phyloP scores from a whole-genome alignment of 2,113 vertebrate species.

The Carassius auratus region DNA sequence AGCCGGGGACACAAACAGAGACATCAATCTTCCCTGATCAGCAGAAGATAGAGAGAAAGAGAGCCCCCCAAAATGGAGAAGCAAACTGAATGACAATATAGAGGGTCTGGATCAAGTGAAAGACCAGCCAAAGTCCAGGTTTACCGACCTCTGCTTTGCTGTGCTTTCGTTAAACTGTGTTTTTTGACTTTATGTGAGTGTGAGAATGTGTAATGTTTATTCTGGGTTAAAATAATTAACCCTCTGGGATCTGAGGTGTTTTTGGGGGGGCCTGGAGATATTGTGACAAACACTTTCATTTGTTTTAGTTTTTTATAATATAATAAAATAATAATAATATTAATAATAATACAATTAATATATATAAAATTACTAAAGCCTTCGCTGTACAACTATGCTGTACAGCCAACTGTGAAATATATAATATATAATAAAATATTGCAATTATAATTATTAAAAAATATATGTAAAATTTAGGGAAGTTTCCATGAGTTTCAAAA shows the following conservation, averaged over 20 bases:
- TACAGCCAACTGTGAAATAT: neutral
- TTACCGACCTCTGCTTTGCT: conserved; percentile 30
- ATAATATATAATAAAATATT: neutral
- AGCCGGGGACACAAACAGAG: conserved; percentile 64
- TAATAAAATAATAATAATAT: no score
- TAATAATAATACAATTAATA: no score
- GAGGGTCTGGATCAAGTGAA: conserved; percentile 51
- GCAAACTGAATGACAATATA: conserved; percentile 67
- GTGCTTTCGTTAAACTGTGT: conserved; percentile 38
- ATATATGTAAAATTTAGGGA: neutral
- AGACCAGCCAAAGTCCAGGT: conserved; percentile 39
- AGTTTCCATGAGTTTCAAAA: neutral
- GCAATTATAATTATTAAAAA: neutral
- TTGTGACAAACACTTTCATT: neutral
- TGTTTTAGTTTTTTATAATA: no score
- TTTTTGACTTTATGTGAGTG: conserved; percentile 8
- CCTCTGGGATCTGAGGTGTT: neutral
- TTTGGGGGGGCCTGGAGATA: neutral
- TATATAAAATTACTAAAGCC: no score
- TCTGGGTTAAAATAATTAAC: neutral
- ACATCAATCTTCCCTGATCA: conserved; percentile 68
- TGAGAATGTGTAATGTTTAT: neutral
- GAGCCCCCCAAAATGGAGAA: conserved; percentile 59
- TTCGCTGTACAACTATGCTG: neutral
- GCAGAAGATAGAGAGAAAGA: conserved; percentile 61